Base-by-base conservation (phyloP, 2,888 invertebrate species). In the Hyposoter didymator region DNA sequence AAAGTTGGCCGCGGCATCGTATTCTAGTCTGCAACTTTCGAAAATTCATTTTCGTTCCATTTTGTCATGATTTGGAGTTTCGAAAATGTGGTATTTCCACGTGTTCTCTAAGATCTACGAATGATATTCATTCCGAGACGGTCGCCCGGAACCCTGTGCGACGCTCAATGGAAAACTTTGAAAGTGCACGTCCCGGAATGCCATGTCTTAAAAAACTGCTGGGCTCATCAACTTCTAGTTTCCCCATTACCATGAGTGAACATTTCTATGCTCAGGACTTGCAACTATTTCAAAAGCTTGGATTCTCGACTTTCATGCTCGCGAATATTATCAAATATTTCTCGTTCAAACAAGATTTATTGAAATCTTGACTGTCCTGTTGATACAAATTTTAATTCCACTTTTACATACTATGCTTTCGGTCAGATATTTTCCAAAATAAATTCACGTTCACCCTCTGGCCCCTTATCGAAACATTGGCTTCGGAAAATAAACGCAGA, bases 391-490 rank as follows among this genome's bases (percentile, higher is more conserved):
- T 59, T 12, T 6, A 59, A 59, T 59, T 59, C 59, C 5, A n/a
- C 12, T 59, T 28, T 14, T 28, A 55, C 22, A n/a, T 28, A 28
- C 12, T 14, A 28, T 14, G 8, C 28, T 14, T 4, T 14, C 3
- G 28, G n/a, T 59, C 28, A 59, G 59, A 59, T 14, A 28, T 59
- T 28, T 12, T 12, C 12, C 0, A 59, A 59, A 59, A 59, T 59
- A 28, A 59, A 59, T 59, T 59, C 59, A 59, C 22, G 28, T 59
- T 28, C 5, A 28, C 3, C 5, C 28, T 14, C 22, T 55, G 35
- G 35, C 28, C 66, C 43, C 19, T 67, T 43, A 39, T 67, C 19
- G 67, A 45, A 47, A 49, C 14, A 70, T 49, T 49, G 70, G 43
- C 59, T 59, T 59, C 28, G 22, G 12, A 69, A 70, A 70, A 47